Base-by-base conservation (phyloP, 2,888 invertebrate species). In the Drosophila recens region DNA sequence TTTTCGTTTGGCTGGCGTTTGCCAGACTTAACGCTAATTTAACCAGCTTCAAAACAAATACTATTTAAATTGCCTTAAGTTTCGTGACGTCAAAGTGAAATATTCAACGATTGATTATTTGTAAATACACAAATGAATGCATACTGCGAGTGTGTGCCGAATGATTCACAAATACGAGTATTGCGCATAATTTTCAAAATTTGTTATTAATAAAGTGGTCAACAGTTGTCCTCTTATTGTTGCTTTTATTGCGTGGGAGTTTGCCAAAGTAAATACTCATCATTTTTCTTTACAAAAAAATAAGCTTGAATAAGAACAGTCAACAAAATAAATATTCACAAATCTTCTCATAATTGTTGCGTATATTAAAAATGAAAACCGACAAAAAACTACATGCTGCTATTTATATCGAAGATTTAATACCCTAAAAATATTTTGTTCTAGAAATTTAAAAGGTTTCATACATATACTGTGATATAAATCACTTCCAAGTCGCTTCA, bases 71-170 rank as follows among this genome's bases (percentile, higher is more conserved):
- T 13, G 34, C 8, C 58, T 43, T 40, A 13, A 23, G 20, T 51
- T 33, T 13, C 3, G 27, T 74, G 78, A 79, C 79, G 79, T 79
- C 65, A 67, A 65, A 62, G 46, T 23, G 56, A 66, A 42, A 63
- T 46, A 17, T 49, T 5, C 54, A 42, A 51, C 76, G 72, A 83
- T 84, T 69, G 74, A 84, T 81, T 76, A 65, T 72, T 85, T 75
- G 78, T 75, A 85, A 84, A 82, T 74, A 82, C 27, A 40, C 49
- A 40, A 40, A n/a, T 9, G 30, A 54, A 23, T 43, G n/a, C 38
- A 30, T 52, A 27, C n/a, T 48, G 23, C 15, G 43, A n/a, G 27
- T 51, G n/a, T 33, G 17, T 40, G 15, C 3, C 11, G n/a, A 38
- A 51, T 76, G 67, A 56, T 77, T 77, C 67, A 76, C 23, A 62